Evolutionary conservation across 2,888 invertebrate genomes (phyloP).

Genomic region (Liodrosophila aerea): DNA sequence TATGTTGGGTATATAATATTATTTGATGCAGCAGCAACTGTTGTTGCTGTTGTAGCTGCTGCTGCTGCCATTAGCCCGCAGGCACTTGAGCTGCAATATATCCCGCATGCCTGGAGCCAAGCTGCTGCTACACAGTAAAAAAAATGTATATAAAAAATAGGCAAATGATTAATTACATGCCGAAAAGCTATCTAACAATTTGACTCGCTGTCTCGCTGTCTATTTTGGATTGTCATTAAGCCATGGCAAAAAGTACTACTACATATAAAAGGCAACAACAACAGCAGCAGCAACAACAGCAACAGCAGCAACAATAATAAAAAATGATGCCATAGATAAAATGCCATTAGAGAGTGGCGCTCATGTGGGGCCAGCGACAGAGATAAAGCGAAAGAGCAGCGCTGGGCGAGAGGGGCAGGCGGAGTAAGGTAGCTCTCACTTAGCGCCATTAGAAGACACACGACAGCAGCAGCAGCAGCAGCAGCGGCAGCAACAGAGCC

Average conservation of each 20-base stretch:
- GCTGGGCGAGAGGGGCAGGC: not conserved
- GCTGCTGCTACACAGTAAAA: not conserved
- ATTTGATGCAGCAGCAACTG: not conserved
- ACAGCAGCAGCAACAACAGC: slow-evolving; percentile 20
- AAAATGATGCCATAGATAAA: slow-evolving; percentile 79
- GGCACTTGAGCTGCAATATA: slow-evolving; percentile 25
- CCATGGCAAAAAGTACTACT: slow-evolving; percentile 53
- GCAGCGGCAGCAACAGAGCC: slow-evolving; percentile 22
- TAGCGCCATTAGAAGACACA: slow-evolving; percentile 74
- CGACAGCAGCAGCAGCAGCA: slow-evolving; percentile 37
- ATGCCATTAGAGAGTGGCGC: slow-evolving; percentile 74
- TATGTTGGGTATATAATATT: too few relatives aligned
- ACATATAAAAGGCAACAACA: slow-evolving; percentile 28
- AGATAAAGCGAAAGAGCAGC: not conserved
- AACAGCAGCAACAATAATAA: slow-evolving; percentile 64
- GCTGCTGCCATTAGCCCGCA: slow-evolving; percentile 22
- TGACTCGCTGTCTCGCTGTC: slow-evolving; percentile 62
- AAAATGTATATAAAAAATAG: slow-evolving; percentile 1
- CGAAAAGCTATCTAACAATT: slow-evolving; percentile 78
- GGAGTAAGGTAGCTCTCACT: slow-evolving; percentile 52
- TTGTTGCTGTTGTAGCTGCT: not conserved
- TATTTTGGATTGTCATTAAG: slow-evolving; percentile 72
- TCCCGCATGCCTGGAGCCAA: slow-evolving; percentile 1
- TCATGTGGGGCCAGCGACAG: slow-evolving; percentile 25
- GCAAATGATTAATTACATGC: slow-evolving; percentile 74